Percentiles rank a stretch among this genome's conserved stretches.
These are phyloP conservation scores for Tragelaphus strepsiceros DNA, from an alignment of 2,113 vertebrate genomes.

Conservation along the genomic window DNA sequence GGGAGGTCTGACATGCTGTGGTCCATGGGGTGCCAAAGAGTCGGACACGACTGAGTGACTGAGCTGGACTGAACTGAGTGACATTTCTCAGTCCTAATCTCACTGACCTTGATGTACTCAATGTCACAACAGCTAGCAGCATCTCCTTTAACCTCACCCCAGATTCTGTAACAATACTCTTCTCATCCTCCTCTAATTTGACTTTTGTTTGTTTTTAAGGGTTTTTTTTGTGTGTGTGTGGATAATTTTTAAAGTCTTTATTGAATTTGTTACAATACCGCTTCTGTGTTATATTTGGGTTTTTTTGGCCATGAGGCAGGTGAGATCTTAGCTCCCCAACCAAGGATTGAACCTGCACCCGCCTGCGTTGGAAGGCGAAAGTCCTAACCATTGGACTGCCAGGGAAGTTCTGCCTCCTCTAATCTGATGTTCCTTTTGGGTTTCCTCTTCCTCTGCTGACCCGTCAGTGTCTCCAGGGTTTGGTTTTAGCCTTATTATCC, in stretches of 20 bases:
- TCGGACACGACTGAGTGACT: fast-evolving
- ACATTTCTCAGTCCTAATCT: neutral
- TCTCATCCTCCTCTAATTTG: neutral
- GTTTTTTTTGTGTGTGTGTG: neutral
- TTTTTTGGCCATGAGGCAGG: neutral
- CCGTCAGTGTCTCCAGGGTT: neutral
- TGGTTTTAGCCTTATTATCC: neutral
- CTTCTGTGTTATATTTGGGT: neutral
- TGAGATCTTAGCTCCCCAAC: neutral
- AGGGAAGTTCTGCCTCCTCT: neutral
- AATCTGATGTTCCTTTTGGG: neutral
- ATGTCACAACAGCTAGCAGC: neutral
- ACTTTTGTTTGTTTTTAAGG: neutral
- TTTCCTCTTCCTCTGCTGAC: neutral
- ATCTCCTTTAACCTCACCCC: neutral
- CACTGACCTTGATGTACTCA: neutral
- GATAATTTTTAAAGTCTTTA: neutral
- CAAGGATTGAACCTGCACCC: neutral
- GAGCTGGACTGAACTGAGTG: neutral
- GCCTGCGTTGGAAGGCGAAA: fast-evolving
- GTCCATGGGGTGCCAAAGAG: neutral
- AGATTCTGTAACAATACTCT: neutral
- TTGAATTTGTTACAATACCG: neutral
- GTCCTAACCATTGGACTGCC: neutral
- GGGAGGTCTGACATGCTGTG: neutral